These are phyloP conservation scores for Sternarchorhynchus goeldii DNA, from an alignment of 2,797 vertebrate species.

Conservation along the genomic window DNA sequence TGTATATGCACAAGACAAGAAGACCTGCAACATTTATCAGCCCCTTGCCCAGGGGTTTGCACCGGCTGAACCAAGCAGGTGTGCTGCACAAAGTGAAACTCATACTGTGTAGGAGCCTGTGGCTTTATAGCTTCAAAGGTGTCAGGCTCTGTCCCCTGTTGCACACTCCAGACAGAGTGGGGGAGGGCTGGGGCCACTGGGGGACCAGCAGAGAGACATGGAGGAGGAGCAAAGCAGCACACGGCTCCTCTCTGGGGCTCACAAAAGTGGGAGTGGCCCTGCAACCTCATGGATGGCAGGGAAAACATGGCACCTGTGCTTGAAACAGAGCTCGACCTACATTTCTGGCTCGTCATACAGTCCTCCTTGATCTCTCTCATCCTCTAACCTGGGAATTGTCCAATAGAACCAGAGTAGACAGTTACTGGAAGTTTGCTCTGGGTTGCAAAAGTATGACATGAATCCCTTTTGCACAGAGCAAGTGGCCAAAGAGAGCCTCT, in stretches of 20 bases:
- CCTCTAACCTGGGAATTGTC: constrained; percentile 35
- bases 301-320: constrained; percentile 20
- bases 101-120: constrained; percentile 20
- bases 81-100: constrained; percentile 47
- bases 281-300: constrained; percentile 4
- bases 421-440: constrained; percentile 66
- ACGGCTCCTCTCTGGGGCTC: constrained; percentile 44
- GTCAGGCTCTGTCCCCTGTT: constrained; percentile 37
- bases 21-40: constrained; percentile 44
- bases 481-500: constrained; percentile 25
- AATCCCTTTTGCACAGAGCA: constrained; percentile 55
- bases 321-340: constrained; percentile 42
- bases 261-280: constrained; percentile 43
- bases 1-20: constrained; percentile 30
- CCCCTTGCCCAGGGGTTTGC: constrained; percentile 28
- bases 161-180: constrained; percentile 32
- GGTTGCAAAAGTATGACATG: constrained; percentile 61
- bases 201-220: constrained; percentile 19
- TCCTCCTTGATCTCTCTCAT: background rate
- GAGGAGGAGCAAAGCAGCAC: constrained; percentile 48
- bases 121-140: constrained; percentile 46
- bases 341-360: constrained; percentile 1
- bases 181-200: constrained; percentile 26
- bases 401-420: constrained; percentile 57
- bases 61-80: constrained; percentile 46